Conservation (phyloP, 2,888 invertebrate genomes). For the Scaptomyza caliginosa region DNA sequence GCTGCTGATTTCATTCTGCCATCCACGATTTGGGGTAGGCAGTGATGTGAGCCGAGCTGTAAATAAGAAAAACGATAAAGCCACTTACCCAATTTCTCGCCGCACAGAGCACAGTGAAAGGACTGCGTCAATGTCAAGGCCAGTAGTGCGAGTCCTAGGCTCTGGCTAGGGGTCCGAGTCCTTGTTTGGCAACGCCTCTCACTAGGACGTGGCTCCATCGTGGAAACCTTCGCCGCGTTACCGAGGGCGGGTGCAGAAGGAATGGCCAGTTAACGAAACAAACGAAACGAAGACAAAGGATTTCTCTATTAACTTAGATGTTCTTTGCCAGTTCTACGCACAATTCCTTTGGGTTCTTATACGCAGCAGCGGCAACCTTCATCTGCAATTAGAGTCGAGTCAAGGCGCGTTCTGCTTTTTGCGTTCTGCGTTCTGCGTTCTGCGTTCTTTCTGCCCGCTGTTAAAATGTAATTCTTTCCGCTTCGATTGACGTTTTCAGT, state of each 20-base stretch:
- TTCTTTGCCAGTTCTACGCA: constrained; percentile 33
- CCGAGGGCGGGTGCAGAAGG: too few relatives aligned
- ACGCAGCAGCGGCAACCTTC: constrained; percentile 25
- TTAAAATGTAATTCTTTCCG: constrained; percentile 40
- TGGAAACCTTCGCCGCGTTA: constrained; percentile 15
- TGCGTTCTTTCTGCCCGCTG: constrained; percentile 3
- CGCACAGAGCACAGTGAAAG: constrained; percentile 69
- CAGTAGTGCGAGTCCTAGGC: constrained; percentile 46
- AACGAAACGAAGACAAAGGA: constrained; percentile 49
- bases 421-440: neutral
- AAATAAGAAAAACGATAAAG: constrained; percentile 64
- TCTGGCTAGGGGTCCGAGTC: constrained; percentile 7
- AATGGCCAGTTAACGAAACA: constrained; percentile 35
- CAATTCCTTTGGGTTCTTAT: constrained; percentile 29
- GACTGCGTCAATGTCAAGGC: constrained; percentile 63
- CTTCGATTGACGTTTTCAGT: constrained; percentile 40
- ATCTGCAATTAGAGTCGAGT: constrained; percentile 56
- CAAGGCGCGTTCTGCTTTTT: constrained; percentile 13
- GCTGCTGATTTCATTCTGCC: constrained; percentile 31
- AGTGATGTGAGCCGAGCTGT: constrained; percentile 62
- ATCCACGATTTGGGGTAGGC: constrained; percentile 36
- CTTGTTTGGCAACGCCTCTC: constrained; percentile 4
- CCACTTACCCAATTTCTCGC: constrained; percentile 81
- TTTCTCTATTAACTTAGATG: constrained; percentile 50
- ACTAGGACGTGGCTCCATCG: constrained; percentile 44